Evolutionary conservation across 2,797 vertebrate genomes (phyloP).

Genomic region (Poeciliopsis gracilis): DNA sequence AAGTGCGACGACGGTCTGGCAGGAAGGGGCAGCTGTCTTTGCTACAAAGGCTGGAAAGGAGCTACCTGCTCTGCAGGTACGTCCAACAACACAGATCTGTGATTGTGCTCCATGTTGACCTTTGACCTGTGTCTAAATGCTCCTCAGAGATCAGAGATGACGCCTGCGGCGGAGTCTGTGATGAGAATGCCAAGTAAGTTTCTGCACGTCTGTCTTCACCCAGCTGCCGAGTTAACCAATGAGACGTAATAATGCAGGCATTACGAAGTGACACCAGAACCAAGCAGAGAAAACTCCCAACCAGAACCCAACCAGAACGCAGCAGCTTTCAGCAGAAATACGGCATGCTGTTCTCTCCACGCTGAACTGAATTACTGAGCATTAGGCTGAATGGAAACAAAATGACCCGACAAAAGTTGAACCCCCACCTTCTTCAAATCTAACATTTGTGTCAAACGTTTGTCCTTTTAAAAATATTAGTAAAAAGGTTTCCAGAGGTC

Average conservation of each 20-base stretch:
- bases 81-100: slow-evolving; percentile 5
- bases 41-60: slow-evolving; percentile 92
- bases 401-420: no score
- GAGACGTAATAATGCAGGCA: not conserved
- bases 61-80: slow-evolving; percentile 84
- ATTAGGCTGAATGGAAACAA: no score
- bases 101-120: not conserved
- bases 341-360: no score
- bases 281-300: no score
- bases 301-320: no score
- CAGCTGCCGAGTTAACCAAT: not conserved
- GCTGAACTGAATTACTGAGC: no score
- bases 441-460: no score
- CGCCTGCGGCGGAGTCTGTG: slow-evolving; percentile 85
- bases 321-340: no score
- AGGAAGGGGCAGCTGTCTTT: slow-evolving; percentile 88
- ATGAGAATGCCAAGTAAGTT: slow-evolving; percentile 90
- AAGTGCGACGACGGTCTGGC: slow-evolving; percentile 89
- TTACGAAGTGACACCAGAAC: not conserved
- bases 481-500: no score
- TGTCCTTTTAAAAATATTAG: no score
- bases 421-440: no score
- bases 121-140: slow-evolving; percentile 21
- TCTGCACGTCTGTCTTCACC: not conserved
- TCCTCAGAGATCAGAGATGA: slow-evolving; percentile 83